phyloP scores from a whole-genome alignment of 2,113 vertebrate genomes.

The Aplodontia rufa region DNA sequence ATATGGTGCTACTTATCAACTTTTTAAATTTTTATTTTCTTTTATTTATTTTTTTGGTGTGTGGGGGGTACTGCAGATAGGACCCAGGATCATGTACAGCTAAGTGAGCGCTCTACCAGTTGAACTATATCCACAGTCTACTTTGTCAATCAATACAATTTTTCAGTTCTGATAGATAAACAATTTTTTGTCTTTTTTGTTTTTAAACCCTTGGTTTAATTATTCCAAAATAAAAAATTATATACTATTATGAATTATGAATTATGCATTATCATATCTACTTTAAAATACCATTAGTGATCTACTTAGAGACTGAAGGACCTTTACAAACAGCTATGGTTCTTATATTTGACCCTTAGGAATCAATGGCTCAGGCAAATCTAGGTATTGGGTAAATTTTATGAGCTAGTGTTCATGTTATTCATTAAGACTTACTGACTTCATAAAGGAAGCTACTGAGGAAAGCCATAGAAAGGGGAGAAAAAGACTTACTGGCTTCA shows the following conservation, averaged over 20 bases:
- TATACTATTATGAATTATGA: not conserved
- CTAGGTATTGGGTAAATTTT: not conserved
- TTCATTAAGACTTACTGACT: not conserved
- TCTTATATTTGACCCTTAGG: constrained; percentile 31
- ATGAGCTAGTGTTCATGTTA: not conserved
- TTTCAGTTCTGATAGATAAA: not conserved
- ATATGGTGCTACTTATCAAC: not conserved
- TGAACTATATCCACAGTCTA: not conserved
- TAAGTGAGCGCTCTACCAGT: not conserved
- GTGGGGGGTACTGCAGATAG: not conserved
- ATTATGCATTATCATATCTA: not conserved
- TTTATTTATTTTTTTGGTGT: too few relatives aligned
- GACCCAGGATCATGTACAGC: not conserved
- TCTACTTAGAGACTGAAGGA: not conserved
- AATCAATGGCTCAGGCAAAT: not conserved
- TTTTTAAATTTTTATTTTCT: too few relatives aligned
- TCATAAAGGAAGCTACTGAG: not conserved
- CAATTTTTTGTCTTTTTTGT: not conserved
- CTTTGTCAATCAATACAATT: not conserved
- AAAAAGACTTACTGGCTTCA: not conserved
- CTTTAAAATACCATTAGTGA: constrained; percentile 25
- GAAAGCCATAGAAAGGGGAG: not conserved
- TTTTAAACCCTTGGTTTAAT: constrained; percentile 16
- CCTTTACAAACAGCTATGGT: not conserved
- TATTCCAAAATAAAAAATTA: constrained; percentile 20